Evolutionary conservation across 2,113 vertebrate genomes (phyloP).

Genomic region (Cisticola juncidis): DNA sequence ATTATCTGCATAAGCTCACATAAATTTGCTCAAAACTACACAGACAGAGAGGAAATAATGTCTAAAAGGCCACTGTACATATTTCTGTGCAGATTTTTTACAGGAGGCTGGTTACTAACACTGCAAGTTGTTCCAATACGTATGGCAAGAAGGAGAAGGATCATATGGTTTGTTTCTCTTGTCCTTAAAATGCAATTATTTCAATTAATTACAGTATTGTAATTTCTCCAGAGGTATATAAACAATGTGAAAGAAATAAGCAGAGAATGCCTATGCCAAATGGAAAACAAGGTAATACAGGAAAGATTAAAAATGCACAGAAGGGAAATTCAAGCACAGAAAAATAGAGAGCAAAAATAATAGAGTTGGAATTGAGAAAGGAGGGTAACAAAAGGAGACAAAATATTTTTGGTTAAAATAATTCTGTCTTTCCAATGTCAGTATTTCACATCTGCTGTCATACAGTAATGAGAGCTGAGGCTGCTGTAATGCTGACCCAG

Average conservation of each 20-base stretch:
- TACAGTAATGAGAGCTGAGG: constrained; percentile 25
- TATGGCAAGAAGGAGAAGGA: background rate
- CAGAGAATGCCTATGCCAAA: background rate
- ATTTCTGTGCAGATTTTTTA: background rate
- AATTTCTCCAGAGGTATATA: constrained; percentile 14
- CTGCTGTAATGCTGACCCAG: constrained; percentile 1
- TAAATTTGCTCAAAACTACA: background rate
- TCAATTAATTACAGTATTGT: constrained; percentile 26
- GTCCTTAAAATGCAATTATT: constrained; percentile 32
- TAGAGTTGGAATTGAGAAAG: background rate
- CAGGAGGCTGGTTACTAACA: background rate
- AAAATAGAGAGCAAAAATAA: background rate
- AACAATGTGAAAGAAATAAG: constrained; percentile 29
- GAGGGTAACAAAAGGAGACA: background rate
- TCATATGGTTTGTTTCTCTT: constrained; percentile 18
- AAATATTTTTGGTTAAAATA: background rate
- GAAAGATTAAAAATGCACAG: background rate
- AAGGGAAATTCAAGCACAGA: constrained; percentile 15
- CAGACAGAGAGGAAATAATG: background rate
- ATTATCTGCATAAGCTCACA: background rate
- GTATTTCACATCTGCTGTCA: background rate
- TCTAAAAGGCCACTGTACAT: background rate
- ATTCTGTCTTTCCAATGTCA: background rate
- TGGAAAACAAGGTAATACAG: constrained; percentile 4
- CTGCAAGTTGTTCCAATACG: background rate